Base-by-base conservation (phyloP, 2,797 vertebrate species). In the Sylvilagus floridanus region DNA sequence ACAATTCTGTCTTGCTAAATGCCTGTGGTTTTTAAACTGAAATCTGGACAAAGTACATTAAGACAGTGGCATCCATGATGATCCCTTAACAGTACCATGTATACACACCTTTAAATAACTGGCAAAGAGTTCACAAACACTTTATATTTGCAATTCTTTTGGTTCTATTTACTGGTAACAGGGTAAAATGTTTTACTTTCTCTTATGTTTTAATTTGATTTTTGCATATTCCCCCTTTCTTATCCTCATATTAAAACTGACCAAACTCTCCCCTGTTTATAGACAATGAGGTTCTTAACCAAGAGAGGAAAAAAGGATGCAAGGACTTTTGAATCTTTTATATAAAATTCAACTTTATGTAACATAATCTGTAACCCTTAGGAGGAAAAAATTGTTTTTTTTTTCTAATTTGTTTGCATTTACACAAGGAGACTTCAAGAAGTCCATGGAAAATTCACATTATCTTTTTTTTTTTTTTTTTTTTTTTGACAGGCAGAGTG, bases 231-330 rank as follows among this genome's bases (percentile, higher is more conserved):
- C 37, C 16, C 75, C 84, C 60, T 50, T 88, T 92, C 11, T 93
- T 77, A 83, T 57, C 11, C 19, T 60, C 19, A 66, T 68, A 60
- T 4, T 88, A 62, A 94, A 95, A 86, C 3, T 81, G 84, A 88
- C 17, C 52, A 92, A 71, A 68, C 84, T 90, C 21, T 65, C 63
- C 9, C 68, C 81, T 76, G 8, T 65, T 94, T 81, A 75, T 17
- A 92, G 66, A 84, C 69, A 94, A 90, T 52, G 73, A 94, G 54
- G 28, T 94, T 92, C 90, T 86, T 90, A 88, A 84, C 30, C n/a
- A 17, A 83, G 52, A 88, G 94, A 93, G 5, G 22, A 83, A 78
- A 79, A 91, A 93, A 72, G 19, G 35, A 82, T 62, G 32, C 5
- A 71, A 90, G 24, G 77, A 69, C 2, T 93, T 11, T 73, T 50